Conservation (phyloP, 2,113 vertebrate species). For the Pseudorhombus dupliciocellatus region DNA sequence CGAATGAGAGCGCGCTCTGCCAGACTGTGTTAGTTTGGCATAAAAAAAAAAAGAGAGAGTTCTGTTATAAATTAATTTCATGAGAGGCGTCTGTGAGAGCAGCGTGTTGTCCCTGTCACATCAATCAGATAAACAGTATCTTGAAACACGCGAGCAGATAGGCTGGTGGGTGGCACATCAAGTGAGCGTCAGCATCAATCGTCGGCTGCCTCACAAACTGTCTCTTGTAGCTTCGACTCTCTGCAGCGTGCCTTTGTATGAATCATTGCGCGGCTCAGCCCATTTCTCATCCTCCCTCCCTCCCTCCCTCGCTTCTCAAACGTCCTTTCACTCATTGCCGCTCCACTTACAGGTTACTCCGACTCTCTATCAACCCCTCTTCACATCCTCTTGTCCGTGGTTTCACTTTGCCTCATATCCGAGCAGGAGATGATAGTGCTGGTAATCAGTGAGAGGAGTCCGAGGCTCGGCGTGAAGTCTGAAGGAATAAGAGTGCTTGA, state of each 20-base stretch:
- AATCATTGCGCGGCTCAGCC: constrained; percentile 3
- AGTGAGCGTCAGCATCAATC: too few species aligned
- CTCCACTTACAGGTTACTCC: background rate
- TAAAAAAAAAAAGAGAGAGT: background rate
- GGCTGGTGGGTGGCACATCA: constrained; percentile 48
- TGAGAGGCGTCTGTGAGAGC: too few species aligned
- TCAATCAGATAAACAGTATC: too few species aligned
- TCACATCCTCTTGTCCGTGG: background rate
- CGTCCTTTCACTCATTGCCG: constrained; percentile 6
- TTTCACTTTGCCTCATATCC: constrained; percentile 20
- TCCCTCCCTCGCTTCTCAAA: background rate
- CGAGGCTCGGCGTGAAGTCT: constrained; percentile 29
- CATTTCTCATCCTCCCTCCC: too few species aligned
- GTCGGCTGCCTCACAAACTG: constrained; percentile 19
- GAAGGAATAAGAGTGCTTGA: constrained; percentile 41
- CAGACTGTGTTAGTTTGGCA: constrained; percentile 4
- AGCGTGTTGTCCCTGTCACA: too few species aligned
- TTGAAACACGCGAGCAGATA: too few species aligned
- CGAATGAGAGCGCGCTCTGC: constrained; percentile 2
- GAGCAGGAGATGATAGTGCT: constrained; percentile 48
- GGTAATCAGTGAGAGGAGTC: constrained; percentile 46
- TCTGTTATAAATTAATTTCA: background rate
- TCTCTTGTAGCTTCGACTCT: constrained; percentile 30
- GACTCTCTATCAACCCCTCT: background rate
- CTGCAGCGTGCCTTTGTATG: constrained; percentile 42